Percentiles rank a stretch among this genome's conserved stretches.
Conservation (phyloP, 1,140 invertebrate species). For the Euglossa dilemma region DNA sequence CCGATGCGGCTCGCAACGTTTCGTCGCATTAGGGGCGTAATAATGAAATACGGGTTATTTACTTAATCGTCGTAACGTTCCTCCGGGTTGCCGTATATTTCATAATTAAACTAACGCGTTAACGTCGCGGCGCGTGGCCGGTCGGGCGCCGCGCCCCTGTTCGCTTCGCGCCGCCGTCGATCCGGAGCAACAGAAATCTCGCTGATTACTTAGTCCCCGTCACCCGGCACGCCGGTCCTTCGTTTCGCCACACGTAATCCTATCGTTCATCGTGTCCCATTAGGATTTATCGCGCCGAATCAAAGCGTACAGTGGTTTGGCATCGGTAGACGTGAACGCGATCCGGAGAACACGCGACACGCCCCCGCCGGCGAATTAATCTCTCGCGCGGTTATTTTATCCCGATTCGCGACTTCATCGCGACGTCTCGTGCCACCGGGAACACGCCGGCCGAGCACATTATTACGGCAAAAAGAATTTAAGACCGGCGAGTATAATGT, state of each 20-base stretch:
- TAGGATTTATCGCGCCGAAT: not conserved
- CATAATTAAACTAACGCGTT: constrained; percentile 20
- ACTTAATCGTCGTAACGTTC: constrained; percentile 16
- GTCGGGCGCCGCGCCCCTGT: too few species aligned
- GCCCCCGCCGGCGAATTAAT: not conserved
- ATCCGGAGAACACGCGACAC: not conserved
- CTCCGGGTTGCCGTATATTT: not conserved
- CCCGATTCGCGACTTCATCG: constrained; percentile 10
- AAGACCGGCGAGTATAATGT: constrained; percentile 46
- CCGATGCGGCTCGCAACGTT: not conserved
- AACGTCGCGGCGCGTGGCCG: not conserved
- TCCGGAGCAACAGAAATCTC: not conserved
- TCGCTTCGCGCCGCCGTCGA: not conserved
- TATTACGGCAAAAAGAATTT: constrained; percentile 65
- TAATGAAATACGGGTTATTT: constrained; percentile 21
- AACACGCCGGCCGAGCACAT: constrained; percentile 34
- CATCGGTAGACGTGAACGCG: not conserved
- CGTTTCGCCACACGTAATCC: not conserved
- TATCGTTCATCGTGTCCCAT: not conserved
- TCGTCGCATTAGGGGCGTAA: not conserved
- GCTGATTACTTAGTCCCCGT: not conserved
- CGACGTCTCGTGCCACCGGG: constrained; percentile 28
- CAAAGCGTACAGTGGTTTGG: not conserved
- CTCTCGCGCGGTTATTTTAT: not conserved
- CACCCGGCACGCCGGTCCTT: not conserved